These are phyloP conservation scores for Planococcus citri DNA, from an alignment of 1,140 invertebrate genomes.

Conservation along the genomic window DNA sequence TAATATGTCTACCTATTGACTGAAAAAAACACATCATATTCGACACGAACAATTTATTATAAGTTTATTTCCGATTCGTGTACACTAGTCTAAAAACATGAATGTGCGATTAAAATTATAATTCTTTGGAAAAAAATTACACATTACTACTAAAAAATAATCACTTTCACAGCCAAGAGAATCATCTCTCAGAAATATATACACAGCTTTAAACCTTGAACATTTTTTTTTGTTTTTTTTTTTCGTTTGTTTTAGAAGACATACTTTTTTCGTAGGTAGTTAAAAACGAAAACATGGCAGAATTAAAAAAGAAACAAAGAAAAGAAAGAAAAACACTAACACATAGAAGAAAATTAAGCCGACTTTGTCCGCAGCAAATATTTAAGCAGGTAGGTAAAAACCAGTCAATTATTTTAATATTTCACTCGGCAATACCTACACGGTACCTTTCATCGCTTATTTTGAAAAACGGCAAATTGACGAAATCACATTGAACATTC, in stretches of 20 bases:
- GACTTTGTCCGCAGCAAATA: neutral
- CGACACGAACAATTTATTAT: neutral
- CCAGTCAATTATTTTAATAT: no score
- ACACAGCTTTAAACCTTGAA: neutral
- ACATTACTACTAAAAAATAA: neutral
- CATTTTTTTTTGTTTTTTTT: no score
- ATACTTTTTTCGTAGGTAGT: neutral
- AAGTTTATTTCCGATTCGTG: neutral
- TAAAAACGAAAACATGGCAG: neutral
- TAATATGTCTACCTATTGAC: no score
- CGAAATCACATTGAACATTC: neutral
- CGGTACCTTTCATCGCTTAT: no score
- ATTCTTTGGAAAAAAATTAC: neutral
- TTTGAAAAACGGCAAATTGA: neutral
- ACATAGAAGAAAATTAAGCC: neutral
- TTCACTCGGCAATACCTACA: no score
- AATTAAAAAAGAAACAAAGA: no score
- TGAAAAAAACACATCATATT: no score
- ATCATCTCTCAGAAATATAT: neutral
- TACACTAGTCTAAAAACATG: neutral
- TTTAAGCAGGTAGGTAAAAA: no score
- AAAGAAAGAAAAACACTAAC: neutral
- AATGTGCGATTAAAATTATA: neutral
- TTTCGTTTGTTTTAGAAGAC: no score
- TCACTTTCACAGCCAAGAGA: conserved; percentile 1